phyloP scores from a whole-genome alignment of 1,140 invertebrate species.

The Linepithema humile region DNA sequence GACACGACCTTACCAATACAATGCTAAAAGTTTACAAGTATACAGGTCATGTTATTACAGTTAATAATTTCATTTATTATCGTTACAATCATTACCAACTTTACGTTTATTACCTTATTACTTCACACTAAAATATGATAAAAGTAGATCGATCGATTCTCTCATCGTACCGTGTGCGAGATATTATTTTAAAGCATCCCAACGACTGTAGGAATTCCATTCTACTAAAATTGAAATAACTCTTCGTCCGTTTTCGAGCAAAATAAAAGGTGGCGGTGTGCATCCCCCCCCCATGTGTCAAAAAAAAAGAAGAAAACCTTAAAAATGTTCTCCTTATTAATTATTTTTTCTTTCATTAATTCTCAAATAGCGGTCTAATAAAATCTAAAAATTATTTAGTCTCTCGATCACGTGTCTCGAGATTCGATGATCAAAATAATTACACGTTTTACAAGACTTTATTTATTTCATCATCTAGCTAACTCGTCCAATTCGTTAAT shows the following conservation, averaged over 20 bases:
- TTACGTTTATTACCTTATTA: conserved; percentile 80
- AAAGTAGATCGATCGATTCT: conserved; percentile 73
- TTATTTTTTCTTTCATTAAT: not conserved
- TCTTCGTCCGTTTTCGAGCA: conserved; percentile 33
- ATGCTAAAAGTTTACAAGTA: conserved; percentile 84
- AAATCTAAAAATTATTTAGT: conserved; percentile 40
- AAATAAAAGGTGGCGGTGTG: conserved; percentile 54
- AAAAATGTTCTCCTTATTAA: not conserved
- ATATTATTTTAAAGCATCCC: conserved; percentile 66
- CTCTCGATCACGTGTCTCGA: conserved; percentile 32
- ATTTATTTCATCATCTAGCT: conserved; percentile 36
- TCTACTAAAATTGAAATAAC: conserved; percentile 56
- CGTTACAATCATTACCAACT: conserved; percentile 79
- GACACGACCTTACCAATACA: conserved; percentile 83
- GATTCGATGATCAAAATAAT: conserved; percentile 61
- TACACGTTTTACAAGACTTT: conserved; percentile 37
- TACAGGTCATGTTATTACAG: conserved; percentile 81
- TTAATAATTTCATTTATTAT: conserved; percentile 79
- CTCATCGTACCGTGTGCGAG: conserved; percentile 62
- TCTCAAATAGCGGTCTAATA: conserved; percentile 46
- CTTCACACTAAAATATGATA: conserved; percentile 76
- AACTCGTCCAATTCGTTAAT: conserved; percentile 50
- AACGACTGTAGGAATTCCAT: conserved; percentile 72
- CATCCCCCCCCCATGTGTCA: not conserved
- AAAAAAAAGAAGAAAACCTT: conserved; percentile 6